Evolutionary conservation across 1,140 invertebrate species (phyloP), one percentile per base, ranked within the genome.

Genomic region (Eriocheir sinensis): DNA sequence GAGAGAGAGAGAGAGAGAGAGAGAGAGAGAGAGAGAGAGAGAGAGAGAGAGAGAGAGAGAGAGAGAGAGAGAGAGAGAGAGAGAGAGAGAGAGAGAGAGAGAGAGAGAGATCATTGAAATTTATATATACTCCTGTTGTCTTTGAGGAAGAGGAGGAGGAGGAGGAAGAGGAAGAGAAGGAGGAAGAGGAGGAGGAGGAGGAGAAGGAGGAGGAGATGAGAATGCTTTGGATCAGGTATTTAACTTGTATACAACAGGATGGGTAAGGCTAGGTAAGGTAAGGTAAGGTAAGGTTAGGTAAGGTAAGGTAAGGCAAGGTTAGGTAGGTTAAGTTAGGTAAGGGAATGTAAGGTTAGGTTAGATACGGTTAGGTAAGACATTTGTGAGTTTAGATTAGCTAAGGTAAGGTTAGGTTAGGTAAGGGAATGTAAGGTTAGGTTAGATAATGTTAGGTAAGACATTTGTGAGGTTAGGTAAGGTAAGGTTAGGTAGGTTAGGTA

Each of bases 31-130:
- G 48, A 53, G 81, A 83, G 81, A 6, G 81, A 27, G 4, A 15
- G 44, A 6, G 44, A 15, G 4, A 15, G 44, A 6, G 44, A 15
- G 4, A 15, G 44, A 6, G 44, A 15, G n/a, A n/a, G 81, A 85
- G 81, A 85, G 81, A 85, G 81, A 85, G 85, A 88, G 85, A 88
- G 85, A 88, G 85, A 88, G 40, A 88, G 85, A 88, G 88, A 44
- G 88, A 48, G 40, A 88, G 85, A 88, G 85, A 88, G 40, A 88
- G 85, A 88, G 85, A 88, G 85, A 88, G 85, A 44, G 85, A 89
- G 44, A 48, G 30, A 48, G 88, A 48, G 88, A 48, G 88, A 40
- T n/a, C 17, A 40, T 34, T 86, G 83, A 34, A 32, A 0, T n/a
- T n/a, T n/a, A n/a, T n/a, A n/a, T n/a, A n/a, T n/a, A n/a, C n/a